Conservation (phyloP, 2,113 vertebrate species). For the Mixornis gularis region DNA sequence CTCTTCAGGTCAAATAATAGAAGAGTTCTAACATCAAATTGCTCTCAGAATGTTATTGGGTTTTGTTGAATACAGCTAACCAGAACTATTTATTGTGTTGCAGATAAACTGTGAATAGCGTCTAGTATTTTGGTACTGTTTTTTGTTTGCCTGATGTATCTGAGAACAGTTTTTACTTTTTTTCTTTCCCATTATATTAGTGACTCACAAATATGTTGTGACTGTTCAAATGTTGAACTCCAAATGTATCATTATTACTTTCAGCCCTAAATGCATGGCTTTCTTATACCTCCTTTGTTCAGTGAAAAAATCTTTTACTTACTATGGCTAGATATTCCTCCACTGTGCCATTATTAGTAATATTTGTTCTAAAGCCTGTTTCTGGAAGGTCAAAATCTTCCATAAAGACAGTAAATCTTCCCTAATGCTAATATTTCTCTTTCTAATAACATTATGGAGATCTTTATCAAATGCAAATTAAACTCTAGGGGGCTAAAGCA, state of each 20-base stretch:
- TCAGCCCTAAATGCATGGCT: neutral
- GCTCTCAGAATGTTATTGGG: neutral
- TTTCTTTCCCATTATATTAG: neutral
- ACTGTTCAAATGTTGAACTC: neutral
- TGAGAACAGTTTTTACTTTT: neutral
- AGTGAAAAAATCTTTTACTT: neutral
- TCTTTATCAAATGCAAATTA: slow-evolving; percentile 20
- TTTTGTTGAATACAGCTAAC: neutral
- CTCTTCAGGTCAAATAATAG: neutral
- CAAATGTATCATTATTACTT: neutral
- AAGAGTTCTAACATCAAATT: neutral
- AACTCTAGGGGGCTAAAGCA: slow-evolving; percentile 35
- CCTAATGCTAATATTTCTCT: slow-evolving; percentile 47
- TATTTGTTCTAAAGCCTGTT: slow-evolving; percentile 26
- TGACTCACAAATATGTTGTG: neutral
- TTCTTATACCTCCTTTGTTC: neutral
- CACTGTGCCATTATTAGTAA: neutral
- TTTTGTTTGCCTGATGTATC: neutral
- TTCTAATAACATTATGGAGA: slow-evolving; percentile 35
- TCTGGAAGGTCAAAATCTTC: slow-evolving; percentile 36
- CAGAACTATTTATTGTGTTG: neutral
- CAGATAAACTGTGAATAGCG: neutral
- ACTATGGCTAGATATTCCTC: neutral
- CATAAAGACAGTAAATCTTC: slow-evolving; percentile 16
- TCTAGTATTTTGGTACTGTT: neutral